A percentile compares a stretch with the other conserved stretches of the same genome.
These are phyloP conservation scores for Crax fasciolata DNA, from an alignment of 2,797 vertebrate species.

Conservation along the genomic window DNA sequence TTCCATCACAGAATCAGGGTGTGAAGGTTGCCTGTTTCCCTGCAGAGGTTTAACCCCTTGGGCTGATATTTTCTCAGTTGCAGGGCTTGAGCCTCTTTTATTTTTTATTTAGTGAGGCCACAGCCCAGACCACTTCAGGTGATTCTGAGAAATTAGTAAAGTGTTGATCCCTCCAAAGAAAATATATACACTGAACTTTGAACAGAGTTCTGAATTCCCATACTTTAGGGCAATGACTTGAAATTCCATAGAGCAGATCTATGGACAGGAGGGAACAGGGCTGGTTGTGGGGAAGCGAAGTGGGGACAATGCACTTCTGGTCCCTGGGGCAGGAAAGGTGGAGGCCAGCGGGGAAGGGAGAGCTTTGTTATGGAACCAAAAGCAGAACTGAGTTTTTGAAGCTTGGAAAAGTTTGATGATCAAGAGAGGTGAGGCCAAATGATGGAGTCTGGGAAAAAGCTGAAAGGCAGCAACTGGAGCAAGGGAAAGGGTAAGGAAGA, in stretches of 20 bases:
- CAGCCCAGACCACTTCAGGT: neutral
- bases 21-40: accelerated
- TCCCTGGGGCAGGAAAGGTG: neutral
- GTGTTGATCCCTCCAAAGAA: neutral
- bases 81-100: neutral
- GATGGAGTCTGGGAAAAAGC: neutral
- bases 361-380: neutral
- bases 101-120: neutral
- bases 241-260: neutral
- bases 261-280: neutral
- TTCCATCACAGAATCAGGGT: neutral
- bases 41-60: neutral
- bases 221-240: neutral
- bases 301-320: neutral
- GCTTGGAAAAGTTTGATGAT: neutral
- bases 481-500: neutral
- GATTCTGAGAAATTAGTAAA: neutral
- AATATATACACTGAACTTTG: neutral
- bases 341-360: neutral
- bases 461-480: neutral
- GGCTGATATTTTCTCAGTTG: neutral
- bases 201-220: neutral
- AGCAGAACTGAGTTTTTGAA: neutral
- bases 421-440: neutral
- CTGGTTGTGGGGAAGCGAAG: neutral